Conservation (phyloP, 2,797 vertebrate genomes). For the Cuculus canorus region DNA sequence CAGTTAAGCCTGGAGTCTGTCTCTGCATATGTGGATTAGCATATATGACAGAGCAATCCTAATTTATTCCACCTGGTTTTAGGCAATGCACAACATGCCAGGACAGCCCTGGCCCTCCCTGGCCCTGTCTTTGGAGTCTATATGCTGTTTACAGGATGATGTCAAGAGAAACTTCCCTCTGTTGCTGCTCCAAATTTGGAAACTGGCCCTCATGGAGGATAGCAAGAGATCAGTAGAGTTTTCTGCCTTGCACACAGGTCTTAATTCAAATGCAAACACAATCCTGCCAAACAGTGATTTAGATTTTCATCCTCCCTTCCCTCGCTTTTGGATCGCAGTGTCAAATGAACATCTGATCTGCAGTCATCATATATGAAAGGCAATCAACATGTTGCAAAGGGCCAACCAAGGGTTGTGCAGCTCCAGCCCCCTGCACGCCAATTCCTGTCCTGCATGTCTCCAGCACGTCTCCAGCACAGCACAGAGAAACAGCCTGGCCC, state of each 20-base stretch:
- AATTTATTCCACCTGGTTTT: conserved; percentile 47
- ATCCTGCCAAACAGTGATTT: not conserved
- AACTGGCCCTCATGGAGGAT: not conserved
- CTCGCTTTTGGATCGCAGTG: not conserved
- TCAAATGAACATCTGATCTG: conserved; percentile 15
- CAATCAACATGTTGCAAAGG: conserved; percentile 44
- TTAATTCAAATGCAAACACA: conserved; percentile 4
- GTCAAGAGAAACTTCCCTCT: conserved; percentile 37
- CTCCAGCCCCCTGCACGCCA: not conserved
- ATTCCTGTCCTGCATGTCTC: not conserved
- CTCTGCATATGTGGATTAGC: conserved; percentile 3
- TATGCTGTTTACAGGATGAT: not conserved
- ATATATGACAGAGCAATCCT: not conserved
- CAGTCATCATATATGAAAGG: not conserved
- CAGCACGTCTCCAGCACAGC: not conserved
- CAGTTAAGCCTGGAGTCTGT: not conserved
- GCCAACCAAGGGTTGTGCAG: conserved; percentile 27
- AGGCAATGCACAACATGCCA: not conserved
- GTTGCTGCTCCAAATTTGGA: not conserved
- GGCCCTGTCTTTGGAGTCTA: conserved; percentile 3
- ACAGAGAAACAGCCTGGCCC: not conserved
- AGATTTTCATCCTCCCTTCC: not conserved
- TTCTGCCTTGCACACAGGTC: not conserved
- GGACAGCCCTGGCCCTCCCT: not conserved
- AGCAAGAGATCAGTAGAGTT: not conserved